Evolutionary conservation across 1,140 invertebrate species (phyloP).

Genomic region (Listronotus oregonensis): DNA sequence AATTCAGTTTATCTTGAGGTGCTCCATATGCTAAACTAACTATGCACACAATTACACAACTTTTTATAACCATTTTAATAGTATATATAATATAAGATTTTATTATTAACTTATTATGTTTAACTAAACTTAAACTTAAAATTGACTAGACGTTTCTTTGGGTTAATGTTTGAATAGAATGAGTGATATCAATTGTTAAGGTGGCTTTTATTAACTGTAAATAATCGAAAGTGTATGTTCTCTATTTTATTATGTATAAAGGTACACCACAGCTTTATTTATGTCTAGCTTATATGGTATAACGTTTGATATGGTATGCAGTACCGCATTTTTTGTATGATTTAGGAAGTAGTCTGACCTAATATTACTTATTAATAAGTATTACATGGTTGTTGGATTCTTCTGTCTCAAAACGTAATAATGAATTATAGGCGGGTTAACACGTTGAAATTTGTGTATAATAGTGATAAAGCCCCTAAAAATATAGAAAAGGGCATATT

Average conservation of each 20-base stretch:
- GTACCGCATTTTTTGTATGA: slow-evolving; percentile 5
- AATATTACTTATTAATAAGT: slow-evolving; percentile 3
- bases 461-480: too few relatives aligned
- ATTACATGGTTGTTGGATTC: neutral
- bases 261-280: slow-evolving; percentile 4
- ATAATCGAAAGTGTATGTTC: slow-evolving; percentile 24
- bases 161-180: slow-evolving; percentile 20
- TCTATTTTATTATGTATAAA: slow-evolving; percentile 24
- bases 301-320: slow-evolving; percentile 1
- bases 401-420: too few relatives aligned
- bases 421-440: too few relatives aligned
- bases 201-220: slow-evolving; percentile 37
- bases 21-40: slow-evolving; percentile 18
- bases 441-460: too few relatives aligned
- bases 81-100: too few relatives aligned
- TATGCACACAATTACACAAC: slow-evolving; percentile 14
- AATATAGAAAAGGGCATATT: too few relatives aligned
- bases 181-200: slow-evolving; percentile 8
- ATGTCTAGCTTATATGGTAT: slow-evolving; percentile 5
- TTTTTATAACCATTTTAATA: slow-evolving; percentile 15
- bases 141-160: slow-evolving; percentile 31
- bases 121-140: neutral
- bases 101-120: neutral
- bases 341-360: neutral
- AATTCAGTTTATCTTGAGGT: slow-evolving; percentile 60